Percentiles rank a stretch among this genome's conserved stretches.
phyloP scores from a whole-genome alignment of 2,888 invertebrate species.

The Diaperis boleti region DNA sequence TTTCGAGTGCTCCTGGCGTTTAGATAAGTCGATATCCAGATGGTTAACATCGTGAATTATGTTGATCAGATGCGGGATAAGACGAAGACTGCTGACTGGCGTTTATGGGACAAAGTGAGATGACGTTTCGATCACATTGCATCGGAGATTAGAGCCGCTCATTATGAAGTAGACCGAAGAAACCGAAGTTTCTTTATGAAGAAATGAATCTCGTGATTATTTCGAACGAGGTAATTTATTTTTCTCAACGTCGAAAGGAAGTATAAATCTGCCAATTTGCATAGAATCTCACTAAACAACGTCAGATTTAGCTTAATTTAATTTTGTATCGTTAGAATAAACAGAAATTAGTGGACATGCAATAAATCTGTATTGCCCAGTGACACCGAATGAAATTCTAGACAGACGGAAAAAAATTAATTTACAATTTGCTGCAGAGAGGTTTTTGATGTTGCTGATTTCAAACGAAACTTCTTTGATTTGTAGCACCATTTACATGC shows the following conservation, averaged over 20 bases:
- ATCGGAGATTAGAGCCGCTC: no score
- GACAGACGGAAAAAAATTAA: no score
- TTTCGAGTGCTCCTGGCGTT: constrained; percentile 41
- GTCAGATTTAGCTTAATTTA: constrained; percentile 26
- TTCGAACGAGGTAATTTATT: constrained; percentile 32
- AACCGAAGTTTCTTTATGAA: constrained; percentile 30
- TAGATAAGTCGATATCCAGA: constrained; percentile 32
- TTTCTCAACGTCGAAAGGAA: constrained; percentile 17
- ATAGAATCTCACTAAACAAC: constrained; percentile 20
- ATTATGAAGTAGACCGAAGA: constrained; percentile 11
- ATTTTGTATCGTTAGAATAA: no score
- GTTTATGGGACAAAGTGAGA: constrained; percentile 17
- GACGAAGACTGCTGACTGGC: constrained; percentile 23
- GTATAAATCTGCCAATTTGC: constrained; percentile 31
- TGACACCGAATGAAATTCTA: no score
- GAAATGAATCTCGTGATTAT: constrained; percentile 31
- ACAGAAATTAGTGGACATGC: no score
- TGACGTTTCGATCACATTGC: constrained; percentile 13
- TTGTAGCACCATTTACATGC: no score
- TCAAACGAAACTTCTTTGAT: no score
- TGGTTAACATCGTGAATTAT: constrained; percentile 40
- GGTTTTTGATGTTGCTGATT: no score
- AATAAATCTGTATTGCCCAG: no score
- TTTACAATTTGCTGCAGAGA: no score
- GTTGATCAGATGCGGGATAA: constrained; percentile 39